These are phyloP conservation scores for Andrena haemorrhoa DNA, from an alignment of 2,888 invertebrate genomes.

Conservation along the genomic window DNA sequence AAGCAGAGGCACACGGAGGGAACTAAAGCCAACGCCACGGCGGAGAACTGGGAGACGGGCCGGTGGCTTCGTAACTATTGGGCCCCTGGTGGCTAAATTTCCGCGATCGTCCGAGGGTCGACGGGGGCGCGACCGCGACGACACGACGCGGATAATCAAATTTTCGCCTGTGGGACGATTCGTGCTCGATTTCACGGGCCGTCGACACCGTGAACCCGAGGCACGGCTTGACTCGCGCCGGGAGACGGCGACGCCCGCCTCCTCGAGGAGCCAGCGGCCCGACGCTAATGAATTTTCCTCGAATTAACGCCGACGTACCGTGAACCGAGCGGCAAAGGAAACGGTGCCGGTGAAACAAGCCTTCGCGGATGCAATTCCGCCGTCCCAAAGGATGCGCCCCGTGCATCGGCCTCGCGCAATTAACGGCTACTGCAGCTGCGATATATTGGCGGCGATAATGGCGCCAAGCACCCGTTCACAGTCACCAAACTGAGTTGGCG, in stretches of 20 bases:
- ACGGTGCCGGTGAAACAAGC: slow-evolving; percentile 33
- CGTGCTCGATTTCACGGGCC: slow-evolving; percentile 70
- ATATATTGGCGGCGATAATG: slow-evolving; percentile 19
- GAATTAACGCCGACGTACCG: slow-evolving; percentile 66
- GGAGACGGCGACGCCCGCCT: slow-evolving; percentile 27
- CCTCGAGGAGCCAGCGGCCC: slow-evolving; percentile 43
- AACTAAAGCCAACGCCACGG: background rate
- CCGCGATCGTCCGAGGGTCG: background rate
- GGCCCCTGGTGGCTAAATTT: background rate
- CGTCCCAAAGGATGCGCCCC: slow-evolving; percentile 34
- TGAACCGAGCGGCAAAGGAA: slow-evolving; percentile 58
- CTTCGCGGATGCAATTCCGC: slow-evolving; percentile 44
- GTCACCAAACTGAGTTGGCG: background rate
- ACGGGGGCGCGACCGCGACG: slow-evolving; percentile 31
- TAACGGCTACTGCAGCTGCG: slow-evolving; percentile 16
- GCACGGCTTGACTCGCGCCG: slow-evolving; percentile 3
- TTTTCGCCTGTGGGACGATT: slow-evolving; percentile 69
- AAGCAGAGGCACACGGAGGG: slow-evolving; percentile 6
- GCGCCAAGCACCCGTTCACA: background rate
- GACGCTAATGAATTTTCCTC: slow-evolving; percentile 74
- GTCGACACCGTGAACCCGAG: slow-evolving; percentile 22
- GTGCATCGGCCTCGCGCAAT: slow-evolving; percentile 38
- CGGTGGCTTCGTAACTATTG: background rate
- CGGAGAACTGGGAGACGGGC: background rate
- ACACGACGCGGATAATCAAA: slow-evolving; percentile 70